phyloP scores from a whole-genome alignment of 2,888 invertebrate genomes.

The Boloria euphrosyne region DNA sequence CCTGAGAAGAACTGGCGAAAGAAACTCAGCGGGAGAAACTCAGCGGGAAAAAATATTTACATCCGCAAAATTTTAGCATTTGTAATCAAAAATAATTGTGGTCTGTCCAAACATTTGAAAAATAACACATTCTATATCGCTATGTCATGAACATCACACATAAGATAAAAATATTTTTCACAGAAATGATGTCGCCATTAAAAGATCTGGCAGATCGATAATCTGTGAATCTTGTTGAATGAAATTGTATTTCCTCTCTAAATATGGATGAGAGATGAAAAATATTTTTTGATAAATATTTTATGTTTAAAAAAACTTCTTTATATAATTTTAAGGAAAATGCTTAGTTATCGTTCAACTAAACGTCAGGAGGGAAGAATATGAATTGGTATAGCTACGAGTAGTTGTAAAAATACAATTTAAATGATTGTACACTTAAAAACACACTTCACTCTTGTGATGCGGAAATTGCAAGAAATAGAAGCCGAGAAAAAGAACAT shows the following conservation, averaged over 20 bases:
- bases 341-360: background rate
- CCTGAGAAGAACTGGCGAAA: too few species aligned
- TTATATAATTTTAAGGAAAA: background rate
- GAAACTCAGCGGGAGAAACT: too few species aligned
- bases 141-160: constrained; percentile 14
- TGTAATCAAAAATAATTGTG: too few species aligned
- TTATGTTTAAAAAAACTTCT: background rate
- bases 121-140: background rate
- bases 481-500: too few species aligned
- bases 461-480: too few species aligned
- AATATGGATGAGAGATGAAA: constrained; percentile 22
- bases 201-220: constrained; percentile 27
- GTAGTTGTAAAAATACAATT: too few species aligned
- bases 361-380: background rate
- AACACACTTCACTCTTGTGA: too few species aligned
- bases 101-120: background rate
- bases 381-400: too few species aligned
- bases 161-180: constrained; percentile 29
- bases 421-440: too few species aligned
- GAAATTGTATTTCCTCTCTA: constrained; percentile 23
- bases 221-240: constrained; percentile 31
- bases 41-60: too few species aligned
- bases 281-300: background rate
- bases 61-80: background rate
- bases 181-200: constrained; percentile 24